These are phyloP conservation scores for Smithornis capensis DNA, from an alignment of 2,113 vertebrate species.

Conservation along the genomic window DNA sequence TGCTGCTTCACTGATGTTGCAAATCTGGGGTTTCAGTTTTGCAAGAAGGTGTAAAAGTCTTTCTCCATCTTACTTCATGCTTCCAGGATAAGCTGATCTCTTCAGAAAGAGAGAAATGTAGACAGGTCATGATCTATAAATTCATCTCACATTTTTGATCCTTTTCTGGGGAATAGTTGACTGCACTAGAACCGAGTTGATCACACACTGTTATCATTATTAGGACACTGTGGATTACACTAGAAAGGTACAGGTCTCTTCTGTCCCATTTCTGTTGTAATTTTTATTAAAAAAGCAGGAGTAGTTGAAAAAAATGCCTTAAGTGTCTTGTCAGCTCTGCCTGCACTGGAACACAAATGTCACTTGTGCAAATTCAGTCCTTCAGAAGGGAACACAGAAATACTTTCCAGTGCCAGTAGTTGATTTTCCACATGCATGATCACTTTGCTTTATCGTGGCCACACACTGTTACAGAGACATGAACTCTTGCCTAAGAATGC, in stretches of 20 bases:
- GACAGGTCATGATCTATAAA: not conserved
- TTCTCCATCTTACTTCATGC: not conserved
- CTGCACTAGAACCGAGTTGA: not conserved
- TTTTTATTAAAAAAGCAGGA: not conserved
- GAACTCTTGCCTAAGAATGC: slow-evolving; percentile 25
- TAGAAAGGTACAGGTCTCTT: not conserved
- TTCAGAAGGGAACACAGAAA: not conserved
- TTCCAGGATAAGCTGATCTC: fast-evolving
- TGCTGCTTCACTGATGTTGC: not conserved
- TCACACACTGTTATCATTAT: not conserved
- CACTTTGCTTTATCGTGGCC: slow-evolving; percentile 15
- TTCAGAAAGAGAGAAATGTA: not conserved
- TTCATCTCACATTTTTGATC: not conserved
- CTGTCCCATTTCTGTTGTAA: not conserved
- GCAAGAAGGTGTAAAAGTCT: not conserved
- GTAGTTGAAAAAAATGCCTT: not conserved
- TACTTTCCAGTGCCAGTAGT: not conserved
- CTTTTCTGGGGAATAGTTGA: not conserved
- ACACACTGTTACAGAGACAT: not conserved
- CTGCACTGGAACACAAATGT: not conserved
- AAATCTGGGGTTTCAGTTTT: not conserved
- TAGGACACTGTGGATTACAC: not conserved
- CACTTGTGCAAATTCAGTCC: not conserved
- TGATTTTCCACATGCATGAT: slow-evolving; percentile 57
- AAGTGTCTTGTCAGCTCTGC: not conserved